Base-by-base conservation (phyloP, 2,888 invertebrate genomes). In the Encarsia formosa region DNA sequence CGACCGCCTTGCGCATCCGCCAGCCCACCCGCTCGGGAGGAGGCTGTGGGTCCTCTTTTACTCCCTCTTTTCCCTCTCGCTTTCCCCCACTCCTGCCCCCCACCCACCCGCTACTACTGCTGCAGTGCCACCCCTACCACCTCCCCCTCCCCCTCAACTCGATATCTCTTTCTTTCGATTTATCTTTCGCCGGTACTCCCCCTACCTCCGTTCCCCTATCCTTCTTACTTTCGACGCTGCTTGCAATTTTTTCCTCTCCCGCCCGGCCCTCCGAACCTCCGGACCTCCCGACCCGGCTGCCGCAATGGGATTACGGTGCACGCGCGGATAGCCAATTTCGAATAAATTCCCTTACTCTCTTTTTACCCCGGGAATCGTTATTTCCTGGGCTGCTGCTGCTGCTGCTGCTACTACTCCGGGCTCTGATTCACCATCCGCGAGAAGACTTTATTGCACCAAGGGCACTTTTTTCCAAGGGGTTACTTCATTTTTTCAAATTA, bases 41-140 rank as follows among this genome's bases (percentile, higher is more conserved):
- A n/a, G n/a, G n/a, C n/a, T n/a, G n/a, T n/a, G n/a, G n/a, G n/a
- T 56, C 19, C 49, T 54, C 60, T 61, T 62, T 67, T 67, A 66
- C 66, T 68, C 69, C 65, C 69, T 69, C 68, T 68, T 68, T 69
- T 69, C 66, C 67, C 69, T 64, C 69, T 68, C 65, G 67, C 68
- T 70, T 66, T 67, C 67, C 66, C 58, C 67, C 68, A 64, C 69
- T 66, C 63, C 32, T 59, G 64, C 68, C 58, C 65, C 60, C 62
- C 59, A 20, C 61, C 67, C 62, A 61, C 66, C 67, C 62, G 63
- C 63, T 59, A 60, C 63, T 63, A 62, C 58, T 63, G 61, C 29
- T 32, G 44, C 40, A 40, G 54, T 31, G 40, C 49, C 29, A 19
- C 46, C 35, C 13, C 47, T 35, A 37, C 19, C 39, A 38, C 38